Base-by-base conservation (phyloP, 2,888 invertebrate genomes). In the Sphinx pinastri region DNA sequence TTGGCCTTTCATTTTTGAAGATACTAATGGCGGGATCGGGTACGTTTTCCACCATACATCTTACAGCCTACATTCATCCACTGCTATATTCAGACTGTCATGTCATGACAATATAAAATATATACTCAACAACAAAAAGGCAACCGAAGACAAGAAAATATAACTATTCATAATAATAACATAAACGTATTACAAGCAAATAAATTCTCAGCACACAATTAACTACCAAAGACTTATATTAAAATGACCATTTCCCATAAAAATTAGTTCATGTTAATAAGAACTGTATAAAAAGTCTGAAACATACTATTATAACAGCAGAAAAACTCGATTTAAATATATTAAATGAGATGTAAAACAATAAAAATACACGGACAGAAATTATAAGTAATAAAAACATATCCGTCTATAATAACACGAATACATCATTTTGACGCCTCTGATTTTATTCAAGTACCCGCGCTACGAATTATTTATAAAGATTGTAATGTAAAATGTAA, bases 361-460 rank as follows among this genome's bases (percentile, higher is more conserved):
- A 47, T 49, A 63, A 63, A 63, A 63, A 63, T 58, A 58, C 63
- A 49, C 63, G 47, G 47, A 49, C 49, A 63, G 63, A 47, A 12
- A 63, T 63, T 63, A 63, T 47, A 63, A 63, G 63, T 63, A 63
- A 63, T 63, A 63, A 63, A 55, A 63, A 63, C 63, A 63, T 63
- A 63, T 63, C 63, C 63, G 63, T 63, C 47, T 49, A 49, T 63
- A 49, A 63, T 49, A 47, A 63, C 63, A 19, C 63, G 63, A 47
- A 63, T 63, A 49, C 49, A 63, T 63, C 63, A 63, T 63, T 63
- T 63, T 63, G 49, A 63, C 63, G 63, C 63, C 63, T 63, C 13
- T 63, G 63, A 63, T 63, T 63, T 63, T 63, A 49, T 63, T 63
- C 49, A 63, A 49, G 63, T 63, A 63, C 49, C 63, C 19, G 47